Percentiles rank a stretch among this genome's conserved stretches.
Conservation (phyloP, 2,888 invertebrate species). For the Gortyna flavago region DNA sequence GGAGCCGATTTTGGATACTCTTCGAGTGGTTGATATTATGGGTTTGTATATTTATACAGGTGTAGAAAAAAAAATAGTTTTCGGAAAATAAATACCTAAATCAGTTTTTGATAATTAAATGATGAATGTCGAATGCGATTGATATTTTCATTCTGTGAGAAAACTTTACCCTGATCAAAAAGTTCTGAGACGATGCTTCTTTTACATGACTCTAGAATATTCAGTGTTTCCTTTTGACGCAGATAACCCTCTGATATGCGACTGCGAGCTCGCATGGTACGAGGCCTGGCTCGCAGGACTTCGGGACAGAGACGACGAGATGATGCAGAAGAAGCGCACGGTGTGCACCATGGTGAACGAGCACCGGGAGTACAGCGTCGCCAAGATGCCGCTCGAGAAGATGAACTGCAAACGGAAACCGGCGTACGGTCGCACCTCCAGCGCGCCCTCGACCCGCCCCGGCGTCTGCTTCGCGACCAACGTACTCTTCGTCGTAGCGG, state of each 20-base stretch:
- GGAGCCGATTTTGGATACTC: constrained; percentile 96
- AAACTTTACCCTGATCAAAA: not conserved
- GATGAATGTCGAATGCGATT: not conserved
- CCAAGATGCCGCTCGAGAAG: constrained; percentile 94
- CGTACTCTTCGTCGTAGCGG: constrained; percentile 74
- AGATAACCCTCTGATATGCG: constrained; percentile 97
- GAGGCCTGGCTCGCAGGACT: constrained; percentile 94
- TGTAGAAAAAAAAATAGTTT: not conserved
- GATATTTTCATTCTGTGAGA: not conserved
- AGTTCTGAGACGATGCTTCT: not conserved
- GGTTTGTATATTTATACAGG: constrained; percentile 88
- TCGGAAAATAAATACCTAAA: not conserved
- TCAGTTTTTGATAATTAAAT: not conserved
- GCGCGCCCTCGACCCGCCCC: constrained; percentile 72
- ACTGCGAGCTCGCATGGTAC: constrained; percentile 97
- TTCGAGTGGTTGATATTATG: constrained; percentile 96
- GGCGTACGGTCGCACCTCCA: constrained; percentile 81
- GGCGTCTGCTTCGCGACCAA: constrained; percentile 74
- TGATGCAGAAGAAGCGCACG: constrained; percentile 96
- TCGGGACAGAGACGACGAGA: constrained; percentile 95
- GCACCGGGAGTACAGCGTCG: constrained; percentile 95
- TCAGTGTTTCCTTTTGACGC: constrained; percentile 60
- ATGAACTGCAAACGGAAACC: constrained; percentile 95
- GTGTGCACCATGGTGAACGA: constrained; percentile 95
- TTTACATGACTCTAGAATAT: not conserved